These are phyloP conservation scores for Cladorhizidae sp. DNA, from an alignment of 37 sponge, comb jelly and placozoan species.

Conservation along the genomic window DNA sequence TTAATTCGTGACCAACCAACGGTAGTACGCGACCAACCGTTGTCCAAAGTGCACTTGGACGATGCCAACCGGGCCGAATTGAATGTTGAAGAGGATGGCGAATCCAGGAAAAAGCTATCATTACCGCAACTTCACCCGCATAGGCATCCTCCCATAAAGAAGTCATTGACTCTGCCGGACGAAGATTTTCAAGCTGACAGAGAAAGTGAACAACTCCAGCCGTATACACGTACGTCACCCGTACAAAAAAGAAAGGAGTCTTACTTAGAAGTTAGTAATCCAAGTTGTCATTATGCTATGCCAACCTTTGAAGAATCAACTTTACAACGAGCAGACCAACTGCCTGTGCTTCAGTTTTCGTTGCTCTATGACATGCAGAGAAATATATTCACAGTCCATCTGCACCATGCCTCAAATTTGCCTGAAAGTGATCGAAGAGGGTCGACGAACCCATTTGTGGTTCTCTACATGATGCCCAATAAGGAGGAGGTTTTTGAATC, in stretches of 20 bases:
- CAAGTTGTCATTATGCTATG: not conserved
- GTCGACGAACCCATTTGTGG: constrained; percentile 33
- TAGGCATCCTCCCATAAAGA: no score
- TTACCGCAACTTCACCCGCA: no score
- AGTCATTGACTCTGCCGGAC: no score
- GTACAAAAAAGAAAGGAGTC: not conserved
- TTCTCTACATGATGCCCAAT: constrained; percentile 54
- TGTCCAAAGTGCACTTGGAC: no score
- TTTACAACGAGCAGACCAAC: not conserved
- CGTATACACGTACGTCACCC: no score
- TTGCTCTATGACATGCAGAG: constrained; percentile 58
- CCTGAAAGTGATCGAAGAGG: constrained; percentile 26
- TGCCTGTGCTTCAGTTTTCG: constrained; percentile 44
- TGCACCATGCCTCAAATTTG: constrained; percentile 27
- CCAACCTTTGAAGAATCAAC: constrained; percentile 2
- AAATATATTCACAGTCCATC: constrained; percentile 45
- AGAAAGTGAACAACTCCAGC: no score
- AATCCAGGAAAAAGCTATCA: no score
- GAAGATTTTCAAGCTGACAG: no score
- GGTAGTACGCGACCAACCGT: no score
- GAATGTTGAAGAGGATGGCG: no score
- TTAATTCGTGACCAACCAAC: not conserved
- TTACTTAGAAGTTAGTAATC: not conserved
- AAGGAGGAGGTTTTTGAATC: constrained; percentile 53
- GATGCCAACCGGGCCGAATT: no score